Base-by-base conservation (phyloP, 1,140 invertebrate genomes). In the Drosophila saltans region DNA sequence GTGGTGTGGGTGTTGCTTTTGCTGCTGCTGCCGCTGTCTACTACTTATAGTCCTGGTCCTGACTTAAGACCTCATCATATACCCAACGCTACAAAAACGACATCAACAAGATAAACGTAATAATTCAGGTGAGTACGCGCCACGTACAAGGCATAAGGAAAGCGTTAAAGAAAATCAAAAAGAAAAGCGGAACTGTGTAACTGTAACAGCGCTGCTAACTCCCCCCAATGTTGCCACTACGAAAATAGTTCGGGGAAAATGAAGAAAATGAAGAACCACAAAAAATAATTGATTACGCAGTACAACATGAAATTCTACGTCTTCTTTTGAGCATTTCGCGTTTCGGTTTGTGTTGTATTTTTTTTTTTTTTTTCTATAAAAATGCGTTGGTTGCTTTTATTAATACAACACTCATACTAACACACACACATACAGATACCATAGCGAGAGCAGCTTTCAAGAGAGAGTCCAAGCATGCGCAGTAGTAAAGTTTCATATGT, bases 371-470 rank as follows among this genome's bases (percentile, higher is more conserved):
- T 80, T 55, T 77, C 65, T 83, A 74, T 72, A 82, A 88, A 89
- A 89, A 88, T 86, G 83, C 83, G 83, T 86, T 80, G 83, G 83
- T 86, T 86, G 83, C 83, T 88, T 88, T 88, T 88, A 88, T 83
- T 88, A 88, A 88, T 88, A 88, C 79, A 70, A 75, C 72, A 80
- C 69, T 55, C 70, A 74, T 64, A 79, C 69, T 57, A 36, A 66
- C 59, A 69, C 24, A 77, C 59, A 61, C 80, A 75, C 81, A 68
- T 81, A 81, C 68, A 70, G 70, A 69, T 61, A 10, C 62, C 59
- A 66, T 58, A 78, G 73, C 52, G 72, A 55, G 64, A 52, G 56
- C 58, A 82, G 80, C 81, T 86, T 85, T 75, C 75, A 52, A 52
- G 16, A 63, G 72, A 80, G 48, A 76, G 69, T 24, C 48, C 39